Percentiles rank a stretch among this genome's conserved stretches.
Conservation (phyloP, 1,140 invertebrate genomes). For the Monomorium pharaonis region DNA sequence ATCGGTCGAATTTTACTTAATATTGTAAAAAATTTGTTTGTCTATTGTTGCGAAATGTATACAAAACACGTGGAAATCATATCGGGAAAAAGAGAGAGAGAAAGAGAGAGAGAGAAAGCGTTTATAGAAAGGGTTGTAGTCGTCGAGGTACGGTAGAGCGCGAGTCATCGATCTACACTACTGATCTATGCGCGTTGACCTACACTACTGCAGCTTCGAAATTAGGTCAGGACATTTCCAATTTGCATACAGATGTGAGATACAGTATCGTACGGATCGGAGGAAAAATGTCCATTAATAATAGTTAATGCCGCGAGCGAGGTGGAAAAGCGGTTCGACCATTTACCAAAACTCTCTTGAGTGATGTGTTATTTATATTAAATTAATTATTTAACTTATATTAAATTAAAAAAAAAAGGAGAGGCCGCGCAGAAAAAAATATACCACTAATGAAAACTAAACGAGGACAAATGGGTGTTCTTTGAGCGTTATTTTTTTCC, state of each 20-base stretch:
- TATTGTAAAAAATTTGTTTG: not conserved
- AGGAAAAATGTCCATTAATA: slow-evolving; percentile 51
- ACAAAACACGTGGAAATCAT: not conserved
- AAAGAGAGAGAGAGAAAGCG: not conserved
- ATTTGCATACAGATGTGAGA: slow-evolving; percentile 44
- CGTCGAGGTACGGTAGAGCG: not conserved
- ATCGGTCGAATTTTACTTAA: too few species aligned
- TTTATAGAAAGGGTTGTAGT: not conserved
- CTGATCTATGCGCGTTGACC: slow-evolving; percentile 52
- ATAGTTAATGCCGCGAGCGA: slow-evolving; percentile 1
- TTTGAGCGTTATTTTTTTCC: not conserved
- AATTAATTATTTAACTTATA: too few species aligned
- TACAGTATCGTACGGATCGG: slow-evolving; percentile 29
- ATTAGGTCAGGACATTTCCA: slow-evolving; percentile 55
- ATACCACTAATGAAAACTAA: not conserved
- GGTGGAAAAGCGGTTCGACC: not conserved
- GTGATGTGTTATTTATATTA: not conserved
- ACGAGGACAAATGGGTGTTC: too few species aligned
- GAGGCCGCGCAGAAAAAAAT: not conserved
- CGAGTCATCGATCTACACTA: slow-evolving; percentile 49
- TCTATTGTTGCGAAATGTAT: not conserved
- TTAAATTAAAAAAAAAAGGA: not conserved
- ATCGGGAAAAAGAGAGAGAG: not conserved
- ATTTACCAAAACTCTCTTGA: not conserved
- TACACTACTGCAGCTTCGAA: slow-evolving; percentile 39